phyloP scores from a whole-genome alignment of 2,113 vertebrate genomes.

The Corvus hawaiiensis region DNA sequence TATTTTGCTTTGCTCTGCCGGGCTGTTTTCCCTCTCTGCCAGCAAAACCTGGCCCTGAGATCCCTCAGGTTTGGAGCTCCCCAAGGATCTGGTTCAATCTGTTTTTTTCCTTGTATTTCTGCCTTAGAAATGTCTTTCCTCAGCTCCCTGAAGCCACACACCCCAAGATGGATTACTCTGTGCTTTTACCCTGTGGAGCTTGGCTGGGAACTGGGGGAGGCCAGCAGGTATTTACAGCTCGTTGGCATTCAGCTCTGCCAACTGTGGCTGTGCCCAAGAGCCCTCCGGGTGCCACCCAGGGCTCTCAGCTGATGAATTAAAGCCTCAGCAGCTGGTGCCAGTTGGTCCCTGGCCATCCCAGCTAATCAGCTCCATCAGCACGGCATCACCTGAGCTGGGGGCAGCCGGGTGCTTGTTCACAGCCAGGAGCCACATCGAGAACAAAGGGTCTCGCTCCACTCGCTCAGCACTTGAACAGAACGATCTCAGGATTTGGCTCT shows the following conservation, averaged over 20 bases:
- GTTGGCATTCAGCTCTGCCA: neutral
- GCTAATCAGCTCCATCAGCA: neutral
- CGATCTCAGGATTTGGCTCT: neutral
- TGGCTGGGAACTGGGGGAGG: neutral
- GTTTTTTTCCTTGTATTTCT: neutral
- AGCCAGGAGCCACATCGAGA: neutral
- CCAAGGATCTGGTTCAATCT: neutral
- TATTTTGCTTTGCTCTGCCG: neutral
- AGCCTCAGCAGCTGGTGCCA: neutral
- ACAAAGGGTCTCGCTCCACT: neutral
- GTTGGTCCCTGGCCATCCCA: neutral
- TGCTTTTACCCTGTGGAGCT: neutral
- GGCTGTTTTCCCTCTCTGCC: neutral
- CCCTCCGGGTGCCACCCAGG: neutral
- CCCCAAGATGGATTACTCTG: neutral
- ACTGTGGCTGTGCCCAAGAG: neutral
- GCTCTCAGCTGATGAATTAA: neutral
- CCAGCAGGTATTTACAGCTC: neutral
- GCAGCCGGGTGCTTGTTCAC: neutral
- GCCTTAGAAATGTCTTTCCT: neutral
- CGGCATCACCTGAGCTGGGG: neutral
- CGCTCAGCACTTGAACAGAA: neutral
- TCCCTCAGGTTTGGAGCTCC: neutral
- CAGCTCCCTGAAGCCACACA: neutral
- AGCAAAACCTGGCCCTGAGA: neutral